Conservation (phyloP, 2,113 vertebrate species). For the Calypte anna region DNA sequence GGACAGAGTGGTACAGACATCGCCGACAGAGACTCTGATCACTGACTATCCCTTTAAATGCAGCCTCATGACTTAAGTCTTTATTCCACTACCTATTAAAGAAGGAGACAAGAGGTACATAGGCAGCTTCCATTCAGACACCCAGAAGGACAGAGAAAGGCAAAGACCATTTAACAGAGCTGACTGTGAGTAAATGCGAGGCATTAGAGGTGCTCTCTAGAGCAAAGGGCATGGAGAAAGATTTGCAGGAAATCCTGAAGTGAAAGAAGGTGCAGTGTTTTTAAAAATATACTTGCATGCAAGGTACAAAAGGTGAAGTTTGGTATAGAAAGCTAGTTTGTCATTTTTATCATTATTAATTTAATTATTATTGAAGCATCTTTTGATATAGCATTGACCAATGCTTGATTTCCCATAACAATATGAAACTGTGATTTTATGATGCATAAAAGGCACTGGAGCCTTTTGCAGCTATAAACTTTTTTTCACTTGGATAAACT, state of each 20-base stretch:
- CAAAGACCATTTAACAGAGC: constrained; percentile 30
- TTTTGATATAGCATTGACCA: not conserved
- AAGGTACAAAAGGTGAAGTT: not conserved
- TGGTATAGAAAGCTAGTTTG: not conserved
- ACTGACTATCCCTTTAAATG: constrained; percentile 83
- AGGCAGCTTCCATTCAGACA: constrained; percentile 40
- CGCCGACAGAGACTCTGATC: constrained; percentile 85
- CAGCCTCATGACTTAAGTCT: constrained; percentile 85
- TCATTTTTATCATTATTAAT: not conserved
- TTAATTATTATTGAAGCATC: not conserved
- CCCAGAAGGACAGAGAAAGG: constrained; percentile 26
- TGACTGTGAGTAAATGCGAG: constrained; percentile 50
- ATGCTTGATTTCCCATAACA: constrained; percentile 23
- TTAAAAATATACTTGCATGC: not conserved
- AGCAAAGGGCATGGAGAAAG: constrained; percentile 52
- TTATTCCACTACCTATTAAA: constrained; percentile 75
- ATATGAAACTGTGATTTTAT: not conserved
- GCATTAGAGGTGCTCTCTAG: constrained; percentile 24
- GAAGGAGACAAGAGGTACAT: constrained; percentile 59
- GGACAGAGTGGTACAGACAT: constrained; percentile 92
- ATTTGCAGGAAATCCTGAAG: constrained; percentile 51
- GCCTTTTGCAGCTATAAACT: not conserved
- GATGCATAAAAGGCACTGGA: not conserved
- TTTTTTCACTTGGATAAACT: not conserved
- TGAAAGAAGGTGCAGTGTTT: constrained; percentile 12